Conservation (phyloP, 2,888 invertebrate species). For the Gastracanthus pulcherrimus region DNA sequence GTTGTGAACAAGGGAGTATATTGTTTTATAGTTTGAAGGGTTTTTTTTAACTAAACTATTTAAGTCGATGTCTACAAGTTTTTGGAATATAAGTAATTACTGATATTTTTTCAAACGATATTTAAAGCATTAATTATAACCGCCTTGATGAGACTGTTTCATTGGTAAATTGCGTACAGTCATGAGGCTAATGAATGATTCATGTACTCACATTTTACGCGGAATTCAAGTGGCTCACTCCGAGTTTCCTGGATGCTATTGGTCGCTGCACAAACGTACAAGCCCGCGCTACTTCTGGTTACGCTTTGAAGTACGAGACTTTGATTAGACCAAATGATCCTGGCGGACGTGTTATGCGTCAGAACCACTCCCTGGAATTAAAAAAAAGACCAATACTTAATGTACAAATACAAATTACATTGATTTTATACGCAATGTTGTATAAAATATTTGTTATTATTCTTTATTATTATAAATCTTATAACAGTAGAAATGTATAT, state of each 20-base stretch:
- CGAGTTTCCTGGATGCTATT: conserved; percentile 93
- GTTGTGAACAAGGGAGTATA: too few species aligned
- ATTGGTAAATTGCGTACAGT: too few species aligned
- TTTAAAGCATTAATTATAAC: too few species aligned
- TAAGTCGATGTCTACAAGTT: too few species aligned
- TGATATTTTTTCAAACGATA: too few species aligned
- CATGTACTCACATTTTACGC: conserved; percentile 90
- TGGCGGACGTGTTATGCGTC: conserved; percentile 91
- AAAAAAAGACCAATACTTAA: not conserved
- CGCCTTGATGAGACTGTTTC: too few species aligned
- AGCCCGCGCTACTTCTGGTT: conserved; percentile 90
- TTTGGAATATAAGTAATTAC: too few species aligned
- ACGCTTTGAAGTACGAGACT: conserved; percentile 94
- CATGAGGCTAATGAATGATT: not conserved
- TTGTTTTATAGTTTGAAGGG: too few species aligned
- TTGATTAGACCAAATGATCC: conserved; percentile 94
- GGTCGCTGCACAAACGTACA: conserved; percentile 92
- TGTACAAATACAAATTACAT: not conserved
- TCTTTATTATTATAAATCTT: too few species aligned
- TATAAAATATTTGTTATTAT: not conserved
- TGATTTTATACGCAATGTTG: not conserved
- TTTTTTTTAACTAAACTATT: too few species aligned
- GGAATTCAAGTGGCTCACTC: conserved; percentile 90
- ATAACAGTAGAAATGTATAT: too few species aligned
- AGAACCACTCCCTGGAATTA: conserved; percentile 85